phyloP scores from a whole-genome alignment of 2,888 invertebrate genomes.

The Drosophila hamatofila region DNA sequence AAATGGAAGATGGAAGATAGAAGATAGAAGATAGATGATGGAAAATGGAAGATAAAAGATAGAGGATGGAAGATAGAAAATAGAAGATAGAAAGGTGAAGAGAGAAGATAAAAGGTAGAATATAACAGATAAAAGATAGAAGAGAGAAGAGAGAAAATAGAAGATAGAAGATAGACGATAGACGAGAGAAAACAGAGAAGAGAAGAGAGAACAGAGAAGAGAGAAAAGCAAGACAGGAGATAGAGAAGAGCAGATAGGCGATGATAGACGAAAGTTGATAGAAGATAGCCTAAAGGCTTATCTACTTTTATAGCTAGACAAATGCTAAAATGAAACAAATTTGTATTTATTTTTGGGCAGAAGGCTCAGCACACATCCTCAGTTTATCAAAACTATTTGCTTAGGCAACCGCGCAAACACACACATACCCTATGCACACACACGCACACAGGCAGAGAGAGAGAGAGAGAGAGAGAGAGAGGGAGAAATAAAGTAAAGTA shows the following conservation, averaged over 20 bases:
- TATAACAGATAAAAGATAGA: neutral
- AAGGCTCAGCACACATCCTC: neutral
- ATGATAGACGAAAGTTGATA: neutral
- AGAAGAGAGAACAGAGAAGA: too few species aligned
- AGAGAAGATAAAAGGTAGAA: neutral
- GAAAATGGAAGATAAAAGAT: neutral
- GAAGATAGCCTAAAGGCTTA: neutral
- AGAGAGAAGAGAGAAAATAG: neutral
- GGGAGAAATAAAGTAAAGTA: neutral
- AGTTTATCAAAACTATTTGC: conserved; percentile 4
- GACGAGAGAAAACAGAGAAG: neutral
- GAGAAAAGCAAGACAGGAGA: too few species aligned
- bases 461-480: neutral
- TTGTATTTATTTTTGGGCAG: conserved; percentile 1
- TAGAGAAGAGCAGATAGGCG: neutral
- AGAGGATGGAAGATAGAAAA: neutral
- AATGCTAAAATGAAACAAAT: neutral
- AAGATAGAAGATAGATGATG: neutral
- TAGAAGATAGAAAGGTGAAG: neutral
- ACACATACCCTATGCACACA: neutral
- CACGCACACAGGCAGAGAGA: neutral
- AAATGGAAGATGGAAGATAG: neutral
- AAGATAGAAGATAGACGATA: neutral
- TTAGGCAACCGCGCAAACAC: conserved; percentile 3
- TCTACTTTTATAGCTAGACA: neutral